Conservation (phyloP, 2,888 invertebrate species). For the Tryphoninae sp. region DNA sequence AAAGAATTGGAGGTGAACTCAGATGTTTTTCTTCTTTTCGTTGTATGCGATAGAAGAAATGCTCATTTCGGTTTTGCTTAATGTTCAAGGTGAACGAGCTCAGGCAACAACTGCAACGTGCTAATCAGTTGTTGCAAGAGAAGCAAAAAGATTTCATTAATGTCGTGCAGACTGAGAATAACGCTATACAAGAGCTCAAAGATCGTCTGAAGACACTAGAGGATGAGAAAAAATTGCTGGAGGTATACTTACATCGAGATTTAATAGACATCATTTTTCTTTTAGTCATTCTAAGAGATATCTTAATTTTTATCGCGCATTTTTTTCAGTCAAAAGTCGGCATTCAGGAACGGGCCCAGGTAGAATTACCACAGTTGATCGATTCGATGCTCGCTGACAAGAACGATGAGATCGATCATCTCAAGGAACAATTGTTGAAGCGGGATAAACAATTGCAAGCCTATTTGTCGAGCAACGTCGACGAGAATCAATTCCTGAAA, state of each 20-base stretch:
- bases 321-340: slow-evolving; percentile 72
- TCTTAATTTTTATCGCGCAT: slow-evolving; percentile 23
- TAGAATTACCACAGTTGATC: slow-evolving; percentile 84
- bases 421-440: slow-evolving; percentile 84
- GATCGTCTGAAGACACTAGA: slow-evolving; percentile 76
- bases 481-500: slow-evolving; percentile 82
- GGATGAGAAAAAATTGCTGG: slow-evolving; percentile 78
- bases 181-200: slow-evolving; percentile 77
- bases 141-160: slow-evolving; percentile 79
- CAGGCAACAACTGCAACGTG: slow-evolving; percentile 78
- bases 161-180: slow-evolving; percentile 76
- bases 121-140: slow-evolving; percentile 78
- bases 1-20: slow-evolving; percentile 76
- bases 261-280: no score
- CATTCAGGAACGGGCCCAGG: slow-evolving; percentile 75
- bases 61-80: background rate
- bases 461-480: slow-evolving; percentile 84
- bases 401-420: slow-evolving; percentile 86
- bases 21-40: slow-evolving; percentile 22
- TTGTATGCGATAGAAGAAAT: slow-evolving; percentile 25
- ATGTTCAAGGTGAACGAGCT: slow-evolving; percentile 76
- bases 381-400: slow-evolving; percentile 87
- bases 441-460: slow-evolving; percentile 83
- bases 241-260: slow-evolving; percentile 66
- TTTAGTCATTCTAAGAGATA: background rate